Evolutionary conservation across 2,888 invertebrate genomes (phyloP).

Genomic region (Nomada hirtipes): DNA sequence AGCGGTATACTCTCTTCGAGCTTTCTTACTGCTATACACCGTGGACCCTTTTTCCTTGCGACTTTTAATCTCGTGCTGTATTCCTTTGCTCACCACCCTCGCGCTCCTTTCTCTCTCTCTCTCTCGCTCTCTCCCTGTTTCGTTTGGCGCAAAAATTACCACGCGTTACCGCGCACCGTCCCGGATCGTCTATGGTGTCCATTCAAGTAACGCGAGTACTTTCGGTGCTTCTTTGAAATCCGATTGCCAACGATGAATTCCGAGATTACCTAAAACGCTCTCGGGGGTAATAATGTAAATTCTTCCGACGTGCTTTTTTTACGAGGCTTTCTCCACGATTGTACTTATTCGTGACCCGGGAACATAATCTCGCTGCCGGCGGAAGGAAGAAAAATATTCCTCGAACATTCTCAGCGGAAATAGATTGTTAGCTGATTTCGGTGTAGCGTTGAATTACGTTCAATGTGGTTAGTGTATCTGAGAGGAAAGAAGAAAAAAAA

Average conservation of each 20-base stretch:
- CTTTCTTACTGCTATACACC: conserved; percentile 47
- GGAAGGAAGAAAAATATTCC: conserved; percentile 30
- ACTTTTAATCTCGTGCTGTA: conserved; percentile 77
- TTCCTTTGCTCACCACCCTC: conserved; percentile 56
- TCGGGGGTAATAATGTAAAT: conserved; percentile 67
- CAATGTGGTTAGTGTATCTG: conserved; percentile 4
- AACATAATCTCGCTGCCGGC: conserved; percentile 54
- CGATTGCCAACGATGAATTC: conserved; percentile 69
- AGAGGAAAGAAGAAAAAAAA: no score
- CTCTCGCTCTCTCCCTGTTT: background rate
- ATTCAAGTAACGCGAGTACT: background rate
- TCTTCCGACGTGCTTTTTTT: conserved; percentile 66
- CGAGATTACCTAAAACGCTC: conserved; percentile 65
- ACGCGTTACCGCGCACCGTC: conserved; percentile 12
- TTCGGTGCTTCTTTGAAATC: conserved; percentile 56
- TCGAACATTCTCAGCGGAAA: background rate
- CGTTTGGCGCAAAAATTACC: conserved; percentile 22
- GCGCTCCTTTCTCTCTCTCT: conserved; percentile 9
- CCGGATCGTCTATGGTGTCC: background rate
- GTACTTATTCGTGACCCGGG: conserved; percentile 65
- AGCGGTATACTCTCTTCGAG: conserved; percentile 49
- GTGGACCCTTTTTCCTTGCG: conserved; percentile 46
- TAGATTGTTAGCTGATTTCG: conserved; percentile 18
- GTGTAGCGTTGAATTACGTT: background rate
- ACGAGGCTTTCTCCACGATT: conserved; percentile 60